Evolutionary conservation across 2,888 invertebrate species (phyloP), one percentile per base, ranked within the genome.

Genomic region (Pristionchus japonicus): DNA sequence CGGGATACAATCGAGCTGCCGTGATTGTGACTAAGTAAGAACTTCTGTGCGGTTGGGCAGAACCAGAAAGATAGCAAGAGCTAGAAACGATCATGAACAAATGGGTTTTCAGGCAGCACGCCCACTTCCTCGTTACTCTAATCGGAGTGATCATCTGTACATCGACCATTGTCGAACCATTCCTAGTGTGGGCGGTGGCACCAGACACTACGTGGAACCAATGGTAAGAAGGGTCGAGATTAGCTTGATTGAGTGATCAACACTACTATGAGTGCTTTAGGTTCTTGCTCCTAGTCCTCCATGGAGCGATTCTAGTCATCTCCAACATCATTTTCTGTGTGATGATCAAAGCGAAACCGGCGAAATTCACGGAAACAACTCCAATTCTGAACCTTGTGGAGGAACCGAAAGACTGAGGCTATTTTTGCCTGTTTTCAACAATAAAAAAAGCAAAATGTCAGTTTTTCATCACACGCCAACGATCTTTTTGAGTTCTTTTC

Each of bases 1-100:
- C 90, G 3, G 90, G 90, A 9, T 90, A 89, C 84, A 90, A 89
- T 61, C 89, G 89, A 61, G 89, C 89, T 6, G 89, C 88, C 1
- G 86, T 90, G 40, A 61, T 90, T 23, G 89, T 90, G 27, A 88
- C 89, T 7, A 87, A 57, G 82, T 43, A 40, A 52, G 47, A 3
- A 6, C 6, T 34, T 40, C 23, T 34, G n/a, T 3, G n/a, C n/a
- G n/a, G n/a, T n/a, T n/a, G n/a, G n/a, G n/a, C n/a, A n/a, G n/a
- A n/a, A n/a, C n/a, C 9, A 57, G n/a, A 57, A n/a, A 57, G 3
- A 57, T 11, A 49, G 47, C 47, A 17, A 17, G 2, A 17, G 13
- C 13, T 49, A 47, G 47, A 13, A 47, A 49, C 2, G 15, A 49
- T 20, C 17, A 52, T 20, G 3, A 20, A 17, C n/a, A 52, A 52